A percentile compares a stretch with the other conserved stretches of the same genome.
Conservation (phyloP, 2,113 vertebrate genomes). For the Poecile atricapillus region DNA sequence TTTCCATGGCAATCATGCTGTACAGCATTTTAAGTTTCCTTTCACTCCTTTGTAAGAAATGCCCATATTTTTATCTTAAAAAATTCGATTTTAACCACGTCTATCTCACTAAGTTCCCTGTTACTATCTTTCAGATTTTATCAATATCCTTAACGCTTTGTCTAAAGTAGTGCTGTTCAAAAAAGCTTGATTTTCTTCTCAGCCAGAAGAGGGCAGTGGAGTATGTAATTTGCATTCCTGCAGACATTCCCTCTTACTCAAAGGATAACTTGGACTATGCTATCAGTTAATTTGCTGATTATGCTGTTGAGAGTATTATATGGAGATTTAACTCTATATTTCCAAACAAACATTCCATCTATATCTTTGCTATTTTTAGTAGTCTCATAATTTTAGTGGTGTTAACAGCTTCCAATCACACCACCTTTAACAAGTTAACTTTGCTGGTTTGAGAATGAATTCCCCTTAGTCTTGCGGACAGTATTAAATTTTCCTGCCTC, state of each 20-base stretch:
- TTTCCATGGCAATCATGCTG: not conserved
- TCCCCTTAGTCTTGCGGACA: not conserved
- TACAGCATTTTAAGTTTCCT: not conserved
- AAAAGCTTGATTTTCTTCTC: not conserved
- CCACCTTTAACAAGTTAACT: not conserved
- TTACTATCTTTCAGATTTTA: not conserved
- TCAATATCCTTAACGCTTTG: not conserved
- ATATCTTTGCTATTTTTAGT: not conserved
- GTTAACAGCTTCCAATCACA: not conserved
- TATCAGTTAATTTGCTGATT: not conserved
- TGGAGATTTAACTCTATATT: not conserved
- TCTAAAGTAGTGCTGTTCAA: not conserved
- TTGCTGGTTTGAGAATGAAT: not conserved
- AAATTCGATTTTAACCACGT: not conserved
- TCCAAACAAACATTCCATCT: not conserved
- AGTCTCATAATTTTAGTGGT: not conserved
- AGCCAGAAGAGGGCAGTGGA: constrained; percentile 37
- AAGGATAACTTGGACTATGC: not conserved
- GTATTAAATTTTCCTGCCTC: not conserved
- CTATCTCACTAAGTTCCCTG: not conserved
- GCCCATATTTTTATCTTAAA: not conserved
- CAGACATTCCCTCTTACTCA: not conserved
- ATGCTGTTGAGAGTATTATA: not conserved
- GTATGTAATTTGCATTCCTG: fast-evolving
- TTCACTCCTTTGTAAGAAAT: not conserved